These are phyloP conservation scores for Phodopus roborovskii DNA, from an alignment of 2,113 vertebrate genomes.

Conservation along the genomic window DNA sequence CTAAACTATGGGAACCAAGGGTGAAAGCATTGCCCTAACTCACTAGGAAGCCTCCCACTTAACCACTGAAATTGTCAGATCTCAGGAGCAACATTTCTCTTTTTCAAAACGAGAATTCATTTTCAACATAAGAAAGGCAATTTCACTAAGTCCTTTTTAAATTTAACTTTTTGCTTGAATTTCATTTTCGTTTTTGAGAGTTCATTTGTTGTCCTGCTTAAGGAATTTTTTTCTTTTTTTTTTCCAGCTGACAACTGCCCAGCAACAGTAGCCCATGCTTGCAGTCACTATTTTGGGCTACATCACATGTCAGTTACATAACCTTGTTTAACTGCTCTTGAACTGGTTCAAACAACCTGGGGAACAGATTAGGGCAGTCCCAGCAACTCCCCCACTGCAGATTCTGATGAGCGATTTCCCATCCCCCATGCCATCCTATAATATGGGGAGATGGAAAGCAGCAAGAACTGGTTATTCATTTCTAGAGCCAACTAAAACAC, in stretches of 20 bases:
- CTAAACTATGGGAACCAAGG: not conserved
- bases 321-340: slow-evolving; percentile 90
- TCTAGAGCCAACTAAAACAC: slow-evolving; percentile 80
- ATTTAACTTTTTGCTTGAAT: slow-evolving; percentile 52
- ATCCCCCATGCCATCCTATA: not conserved
- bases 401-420: slow-evolving; percentile 64
- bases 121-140: slow-evolving; percentile 52
- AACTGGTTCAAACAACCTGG: slow-evolving; percentile 90
- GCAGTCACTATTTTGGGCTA: slow-evolving; percentile 90
- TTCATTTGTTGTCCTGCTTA: slow-evolving; percentile 79
- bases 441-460: slow-evolving; percentile 49
- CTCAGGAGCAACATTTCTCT: not conserved
- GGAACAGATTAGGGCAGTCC: slow-evolving; percentile 87
- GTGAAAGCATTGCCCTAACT: not conserved
- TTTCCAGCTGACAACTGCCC: slow-evolving; percentile 88
- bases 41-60: not conserved
- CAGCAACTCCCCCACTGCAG: slow-evolving; percentile 76
- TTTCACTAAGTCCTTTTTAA: slow-evolving; percentile 32
- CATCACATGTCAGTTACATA: slow-evolving; percentile 92
- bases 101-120: slow-evolving; percentile 16
- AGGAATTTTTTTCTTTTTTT: slow-evolving; percentile 68
- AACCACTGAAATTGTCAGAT: not conserved
- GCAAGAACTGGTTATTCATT: slow-evolving; percentile 86
- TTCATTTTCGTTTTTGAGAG: slow-evolving; percentile 79
- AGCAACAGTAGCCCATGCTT: slow-evolving; percentile 90